A percentile compares a stretch with the other conserved stretches of the same genome.
phyloP scores from a whole-genome alignment of 2,888 invertebrate species.

The Ichneumoninae sp. region DNA sequence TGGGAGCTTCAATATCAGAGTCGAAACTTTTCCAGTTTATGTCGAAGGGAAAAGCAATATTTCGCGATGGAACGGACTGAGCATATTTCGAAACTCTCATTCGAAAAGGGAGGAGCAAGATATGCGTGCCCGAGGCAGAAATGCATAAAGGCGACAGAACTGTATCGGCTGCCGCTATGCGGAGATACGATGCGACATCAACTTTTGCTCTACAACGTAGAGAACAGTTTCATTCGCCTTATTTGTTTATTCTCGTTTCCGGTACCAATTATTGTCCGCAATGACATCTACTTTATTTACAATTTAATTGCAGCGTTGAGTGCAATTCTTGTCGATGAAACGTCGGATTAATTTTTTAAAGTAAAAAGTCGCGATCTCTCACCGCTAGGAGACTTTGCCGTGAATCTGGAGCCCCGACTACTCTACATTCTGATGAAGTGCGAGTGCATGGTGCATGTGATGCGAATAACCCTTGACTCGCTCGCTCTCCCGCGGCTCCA shows the following conservation, averaged over 20 bases:
- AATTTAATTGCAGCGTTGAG: conserved; percentile 33
- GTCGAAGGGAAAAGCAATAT: conserved; percentile 68
- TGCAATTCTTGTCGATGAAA: conserved; percentile 9
- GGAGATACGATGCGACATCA: conserved; percentile 4
- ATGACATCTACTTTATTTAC: neutral
- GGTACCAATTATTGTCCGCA: neutral
- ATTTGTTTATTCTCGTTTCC: neutral
- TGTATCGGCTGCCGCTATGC: neutral
- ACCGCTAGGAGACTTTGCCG: conserved; percentile 12
- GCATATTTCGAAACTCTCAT: conserved; percentile 71
- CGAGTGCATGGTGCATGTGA: conserved; percentile 31
- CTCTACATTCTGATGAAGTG: conserved; percentile 46
- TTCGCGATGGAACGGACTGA: conserved; percentile 71
- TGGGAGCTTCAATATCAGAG: conserved; percentile 23
- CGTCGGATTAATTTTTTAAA: neutral
- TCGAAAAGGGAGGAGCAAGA: neutral
- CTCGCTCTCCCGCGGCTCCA: conserved; percentile 26
- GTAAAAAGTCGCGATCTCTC: neutral
- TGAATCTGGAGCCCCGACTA: conserved; percentile 29
- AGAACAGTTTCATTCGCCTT: neutral
- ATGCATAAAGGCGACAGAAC: conserved; percentile 22
- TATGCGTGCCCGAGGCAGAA: conserved; percentile 23
- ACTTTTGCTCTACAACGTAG: conserved; percentile 12
- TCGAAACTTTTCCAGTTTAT: conserved; percentile 70
- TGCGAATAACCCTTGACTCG: conserved; percentile 41